Evolutionary conservation across 2,888 invertebrate species (phyloP).

Genomic region (Drosophila conformis): DNA sequence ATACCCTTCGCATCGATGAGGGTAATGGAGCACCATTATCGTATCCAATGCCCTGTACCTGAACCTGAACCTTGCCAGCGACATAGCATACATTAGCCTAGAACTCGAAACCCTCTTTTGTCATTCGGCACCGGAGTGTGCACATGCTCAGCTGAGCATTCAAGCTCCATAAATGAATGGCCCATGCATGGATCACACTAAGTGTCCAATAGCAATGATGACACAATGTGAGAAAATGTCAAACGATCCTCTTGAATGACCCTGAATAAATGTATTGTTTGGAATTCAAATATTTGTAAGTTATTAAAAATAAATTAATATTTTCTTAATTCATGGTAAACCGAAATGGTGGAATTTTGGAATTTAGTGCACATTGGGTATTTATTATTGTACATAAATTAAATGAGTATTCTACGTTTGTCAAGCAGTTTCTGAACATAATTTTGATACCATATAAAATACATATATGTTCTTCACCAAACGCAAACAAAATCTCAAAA

Average conservation of each 20-base stretch:
- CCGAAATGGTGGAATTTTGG: background rate
- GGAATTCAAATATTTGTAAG: background rate
- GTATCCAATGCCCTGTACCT: conserved; percentile 19
- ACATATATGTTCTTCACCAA: background rate
- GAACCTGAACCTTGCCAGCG: conserved; percentile 43
- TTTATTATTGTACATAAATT: background rate
- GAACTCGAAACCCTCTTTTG: conserved; percentile 53
- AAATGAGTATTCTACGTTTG: background rate
- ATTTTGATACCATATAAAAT: too few species aligned
- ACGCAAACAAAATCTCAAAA: background rate
- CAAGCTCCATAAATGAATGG: conserved; percentile 9
- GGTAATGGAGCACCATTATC: conserved; percentile 41
- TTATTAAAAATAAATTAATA: background rate
- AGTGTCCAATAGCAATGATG: conserved; percentile 20
- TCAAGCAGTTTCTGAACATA: background rate
- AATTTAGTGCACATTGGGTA: background rate
- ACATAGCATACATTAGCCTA: conserved; percentile 44
- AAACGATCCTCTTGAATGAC: background rate
- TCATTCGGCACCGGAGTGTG: conserved; percentile 39
- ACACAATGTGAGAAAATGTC: background rate
- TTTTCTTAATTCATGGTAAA: background rate
- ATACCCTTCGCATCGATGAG: conserved; percentile 53
- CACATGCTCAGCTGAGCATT: conserved; percentile 40
- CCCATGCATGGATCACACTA: conserved; percentile 6
- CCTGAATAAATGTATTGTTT: background rate